Evolutionary conservation across 1,140 invertebrate species (phyloP).

Genomic region (Drosophila kikkawai): DNA sequence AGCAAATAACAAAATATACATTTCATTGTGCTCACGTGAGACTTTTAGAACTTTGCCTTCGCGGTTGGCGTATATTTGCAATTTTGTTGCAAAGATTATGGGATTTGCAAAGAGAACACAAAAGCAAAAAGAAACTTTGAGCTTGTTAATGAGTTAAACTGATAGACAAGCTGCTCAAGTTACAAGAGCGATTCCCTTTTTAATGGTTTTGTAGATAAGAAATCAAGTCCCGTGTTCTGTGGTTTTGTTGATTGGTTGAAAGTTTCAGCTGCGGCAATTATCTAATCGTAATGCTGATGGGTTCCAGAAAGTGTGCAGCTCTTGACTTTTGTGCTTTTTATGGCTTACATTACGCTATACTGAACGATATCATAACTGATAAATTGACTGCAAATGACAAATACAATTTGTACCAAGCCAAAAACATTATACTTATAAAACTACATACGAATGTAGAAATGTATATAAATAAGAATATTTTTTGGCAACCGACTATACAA

Average conservation of each 20-base stretch:
- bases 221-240: conserved; percentile 20
- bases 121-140: not conserved
- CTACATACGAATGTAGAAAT: not conserved
- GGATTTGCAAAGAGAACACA: conserved; percentile 5
- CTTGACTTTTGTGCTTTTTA: conserved; percentile 16
- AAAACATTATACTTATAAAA: conserved; percentile 17
- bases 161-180: conserved; percentile 35
- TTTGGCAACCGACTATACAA: conserved; percentile 60
- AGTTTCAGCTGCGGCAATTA: conserved; percentile 22
- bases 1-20: conserved; percentile 7
- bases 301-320: conserved; percentile 27
- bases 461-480: conserved; percentile 19
- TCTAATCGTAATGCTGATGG: conserved; percentile 26
- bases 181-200: conserved; percentile 38
- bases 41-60: conserved; percentile 46
- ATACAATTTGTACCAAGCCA: conserved; percentile 1
- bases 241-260: conserved; percentile 15
- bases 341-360: conserved; percentile 12
- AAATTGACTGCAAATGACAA: conserved; percentile 3
- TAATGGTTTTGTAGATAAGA: conserved; percentile 33
- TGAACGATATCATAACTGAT: conserved; percentile 7
- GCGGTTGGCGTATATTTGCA: conserved; percentile 12
- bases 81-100: conserved; percentile 26
- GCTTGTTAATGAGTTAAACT: conserved; percentile 28
- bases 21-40: conserved; percentile 59